Evolutionary conservation across 2,113 vertebrate species (phyloP).

Genomic region (Paratilapia polleni): DNA sequence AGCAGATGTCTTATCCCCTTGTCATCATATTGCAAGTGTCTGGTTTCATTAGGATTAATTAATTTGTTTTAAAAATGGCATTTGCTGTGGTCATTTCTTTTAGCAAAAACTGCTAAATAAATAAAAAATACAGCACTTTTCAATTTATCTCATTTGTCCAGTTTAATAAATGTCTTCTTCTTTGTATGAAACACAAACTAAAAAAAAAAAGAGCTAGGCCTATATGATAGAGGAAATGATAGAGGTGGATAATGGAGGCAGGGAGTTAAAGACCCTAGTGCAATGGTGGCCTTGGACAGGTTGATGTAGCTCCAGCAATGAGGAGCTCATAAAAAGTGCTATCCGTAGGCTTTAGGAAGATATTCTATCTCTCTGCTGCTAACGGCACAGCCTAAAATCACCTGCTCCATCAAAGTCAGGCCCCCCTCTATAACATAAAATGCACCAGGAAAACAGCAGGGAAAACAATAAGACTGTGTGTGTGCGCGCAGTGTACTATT

Average conservation of each 20-base stretch:
- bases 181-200: conserved; percentile 45
- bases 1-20: conserved; percentile 32
- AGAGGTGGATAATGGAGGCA: conserved; percentile 68
- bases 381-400: conserved; percentile 82
- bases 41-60: conserved; percentile 25
- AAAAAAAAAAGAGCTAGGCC: conserved; percentile 6
- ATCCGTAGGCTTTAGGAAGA: conserved; percentile 82
- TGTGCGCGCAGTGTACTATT: conserved; percentile 20
- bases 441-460: conserved; percentile 65
- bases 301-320: conserved; percentile 85
- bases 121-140: conserved; percentile 54
- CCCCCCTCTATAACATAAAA: conserved; percentile 72
- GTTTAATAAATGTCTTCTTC: conserved; percentile 61
- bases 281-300: conserved; percentile 77
- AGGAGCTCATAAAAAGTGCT: conserved; percentile 85
- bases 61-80: conserved; percentile 54
- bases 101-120: conserved; percentile 58
- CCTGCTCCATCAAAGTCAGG: conserved; percentile 83
- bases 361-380: conserved; percentile 80
- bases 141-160: conserved; percentile 60
- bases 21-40: conserved; percentile 7
- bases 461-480: conserved; percentile 53
- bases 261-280: conserved; percentile 68
- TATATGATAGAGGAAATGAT: conserved; percentile 62
- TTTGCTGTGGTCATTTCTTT: conserved; percentile 55